These are phyloP conservation scores for Serinus canaria DNA, from an alignment of 2,113 vertebrate genomes.

Conservation along the genomic window DNA sequence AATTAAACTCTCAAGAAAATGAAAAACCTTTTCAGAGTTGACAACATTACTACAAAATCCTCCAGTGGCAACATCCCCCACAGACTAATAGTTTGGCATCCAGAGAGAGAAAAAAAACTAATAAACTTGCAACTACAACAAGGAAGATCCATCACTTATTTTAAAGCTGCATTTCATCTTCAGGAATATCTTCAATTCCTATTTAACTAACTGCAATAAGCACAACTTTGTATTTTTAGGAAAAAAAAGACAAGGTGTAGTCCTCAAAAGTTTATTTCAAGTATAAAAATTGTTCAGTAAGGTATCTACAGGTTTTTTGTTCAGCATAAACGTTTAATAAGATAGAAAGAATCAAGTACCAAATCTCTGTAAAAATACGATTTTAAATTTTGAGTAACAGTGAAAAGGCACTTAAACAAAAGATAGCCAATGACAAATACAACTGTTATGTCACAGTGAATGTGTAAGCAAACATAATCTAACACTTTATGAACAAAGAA, in stretches of 20 bases:
- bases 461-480: slow-evolving; percentile 31
- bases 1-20: neutral
- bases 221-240: neutral
- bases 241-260: neutral
- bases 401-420: slow-evolving; percentile 56
- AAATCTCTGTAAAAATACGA: slow-evolving; percentile 46
- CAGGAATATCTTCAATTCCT: neutral
- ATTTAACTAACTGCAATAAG: neutral
- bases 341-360: slow-evolving; percentile 51
- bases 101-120: neutral
- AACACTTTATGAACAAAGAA: slow-evolving; percentile 47
- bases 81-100: neutral
- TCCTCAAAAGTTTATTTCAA: slow-evolving; percentile 68
- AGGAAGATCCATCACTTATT: neutral
- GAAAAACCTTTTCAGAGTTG: neutral
- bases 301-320: slow-evolving; percentile 37
- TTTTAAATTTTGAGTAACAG: slow-evolving; percentile 16
- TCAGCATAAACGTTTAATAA: slow-evolving; percentile 40
- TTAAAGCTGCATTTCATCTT: neutral
- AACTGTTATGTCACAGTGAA: slow-evolving; percentile 57
- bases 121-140: neutral
- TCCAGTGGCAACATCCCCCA: neutral
- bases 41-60: neutral
- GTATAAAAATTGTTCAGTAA: slow-evolving; percentile 58
- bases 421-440: slow-evolving; percentile 45